phyloP scores from a whole-genome alignment of 2,797 vertebrate species.

The Hippopotamyrus pictus region DNA sequence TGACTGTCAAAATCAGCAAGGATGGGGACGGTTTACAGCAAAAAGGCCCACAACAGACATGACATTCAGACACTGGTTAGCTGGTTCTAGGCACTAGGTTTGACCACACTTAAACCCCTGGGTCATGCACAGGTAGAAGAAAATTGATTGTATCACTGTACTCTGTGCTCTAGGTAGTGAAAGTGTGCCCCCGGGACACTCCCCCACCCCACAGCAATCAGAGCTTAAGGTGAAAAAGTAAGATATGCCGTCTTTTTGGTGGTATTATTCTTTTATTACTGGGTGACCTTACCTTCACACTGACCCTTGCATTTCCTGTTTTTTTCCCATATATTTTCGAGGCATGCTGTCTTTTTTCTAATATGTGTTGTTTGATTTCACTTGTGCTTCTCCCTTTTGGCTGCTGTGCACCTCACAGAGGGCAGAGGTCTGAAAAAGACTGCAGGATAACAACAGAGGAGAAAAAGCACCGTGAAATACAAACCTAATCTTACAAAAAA shows the following conservation, averaged over 20 bases:
- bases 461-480: not conserved
- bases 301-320: not conserved
- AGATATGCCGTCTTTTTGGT: constrained; percentile 47
- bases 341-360: not conserved
- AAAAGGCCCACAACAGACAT: not conserved
- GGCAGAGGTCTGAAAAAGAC: not conserved
- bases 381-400: not conserved
- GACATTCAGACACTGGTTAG: not conserved
- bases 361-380: constrained; percentile 1
- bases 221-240: constrained; percentile 43
- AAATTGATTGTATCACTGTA: constrained; percentile 58
- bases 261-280: constrained; percentile 34
- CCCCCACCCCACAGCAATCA: constrained; percentile 40
- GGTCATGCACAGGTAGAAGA: constrained; percentile 49
- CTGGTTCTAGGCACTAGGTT: not conserved
- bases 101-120: constrained; percentile 13
- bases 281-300: constrained; percentile 17
- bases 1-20: not conserved
- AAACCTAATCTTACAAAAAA: not conserved
- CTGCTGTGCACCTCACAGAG: not conserved
- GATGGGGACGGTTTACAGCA: not conserved
- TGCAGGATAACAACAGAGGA: not conserved
- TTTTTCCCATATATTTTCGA: not conserved
- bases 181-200: constrained; percentile 42
- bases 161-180: constrained; percentile 54